Conservation (phyloP, 2,113 vertebrate species). For the Cheilinus undulatus region DNA sequence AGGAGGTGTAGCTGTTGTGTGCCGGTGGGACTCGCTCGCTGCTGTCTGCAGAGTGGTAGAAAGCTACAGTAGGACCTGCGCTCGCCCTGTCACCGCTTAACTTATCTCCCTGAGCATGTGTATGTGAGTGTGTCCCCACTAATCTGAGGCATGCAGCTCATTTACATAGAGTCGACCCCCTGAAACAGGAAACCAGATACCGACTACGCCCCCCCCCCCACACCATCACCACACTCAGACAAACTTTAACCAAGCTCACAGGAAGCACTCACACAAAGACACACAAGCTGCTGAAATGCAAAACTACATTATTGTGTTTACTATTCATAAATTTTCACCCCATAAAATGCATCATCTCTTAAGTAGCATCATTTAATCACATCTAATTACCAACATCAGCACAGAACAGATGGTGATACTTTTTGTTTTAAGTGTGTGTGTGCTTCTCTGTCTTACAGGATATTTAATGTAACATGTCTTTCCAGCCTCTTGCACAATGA, state of each 20-base stretch:
- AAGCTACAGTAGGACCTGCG: slow-evolving; percentile 16
- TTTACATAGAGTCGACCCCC: slow-evolving; percentile 58
- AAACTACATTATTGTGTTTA: background rate
- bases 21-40: slow-evolving; percentile 23
- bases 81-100: slow-evolving; percentile 14
- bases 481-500: background rate
- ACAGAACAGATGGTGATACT: background rate
- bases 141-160: slow-evolving; percentile 21
- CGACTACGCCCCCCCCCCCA: background rate
- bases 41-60: slow-evolving; percentile 31
- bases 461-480: slow-evolving; percentile 3
- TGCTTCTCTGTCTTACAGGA: background rate
- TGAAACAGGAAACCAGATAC: slow-evolving; percentile 56
- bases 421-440: too few relatives aligned
- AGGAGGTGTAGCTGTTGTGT: slow-evolving; percentile 51
- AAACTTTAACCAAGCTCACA: slow-evolving; percentile 19
- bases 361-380: background rate
- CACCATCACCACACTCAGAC: slow-evolving; percentile 7
- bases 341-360: background rate
- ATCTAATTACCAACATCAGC: background rate
- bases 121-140: background rate
- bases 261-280: slow-evolving; percentile 36
- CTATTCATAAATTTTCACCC: background rate
- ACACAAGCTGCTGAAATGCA: background rate
- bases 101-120: slow-evolving; percentile 1